Base-by-base conservation (phyloP, 2,113 vertebrate genomes). In the Leucopternis melanops region DNA sequence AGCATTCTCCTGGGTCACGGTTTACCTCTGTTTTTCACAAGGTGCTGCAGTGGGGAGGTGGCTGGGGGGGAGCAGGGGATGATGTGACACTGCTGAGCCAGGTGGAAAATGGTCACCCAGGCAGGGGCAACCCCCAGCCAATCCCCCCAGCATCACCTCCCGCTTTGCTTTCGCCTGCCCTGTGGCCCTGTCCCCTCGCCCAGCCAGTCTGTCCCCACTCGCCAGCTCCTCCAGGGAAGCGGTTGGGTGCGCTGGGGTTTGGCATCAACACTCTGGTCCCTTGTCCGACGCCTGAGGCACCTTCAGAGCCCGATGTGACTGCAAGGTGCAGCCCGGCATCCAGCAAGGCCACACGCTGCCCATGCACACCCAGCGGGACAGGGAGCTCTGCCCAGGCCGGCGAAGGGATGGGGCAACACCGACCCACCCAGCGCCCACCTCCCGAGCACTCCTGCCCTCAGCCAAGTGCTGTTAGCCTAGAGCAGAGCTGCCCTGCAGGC, bases 141-240 rank as follows among this genome's bases (percentile, higher is more conserved):
- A 5, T 9, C 62, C 31, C 70, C 38, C n/a, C 6, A 0, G 26
- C 36, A 19, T 45, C 77, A 3, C 45, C 27, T 63, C 59, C 55
- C 5, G 2, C 52, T 38, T 50, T 15, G 12, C 91, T 74, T 17
- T 36, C 0, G 0, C 67, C 45, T 2, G 0, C 21, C 32, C 58
- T 4, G 5, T 16, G 0, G 3, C 52, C 21, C 54, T 2, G 1
- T n/a, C 66, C 82, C 66, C 57, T 72, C 3, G 0, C 44, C 52
- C 2, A 2, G 47, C 42, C 3, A 0, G 10, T 34, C 44, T 29
- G 31, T 54, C 25, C 34, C 72, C 1, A 0, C 61, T 61, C 9
- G 0, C 78, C 66, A 49, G 47, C 85, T 23, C 19, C 23, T 0
- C 49, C 3, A 3, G 62, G 49, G 78, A 10, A 20, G 61, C 0